phyloP scores from a whole-genome alignment of 2,113 vertebrate genomes.

The Zosterops japonicus region DNA sequence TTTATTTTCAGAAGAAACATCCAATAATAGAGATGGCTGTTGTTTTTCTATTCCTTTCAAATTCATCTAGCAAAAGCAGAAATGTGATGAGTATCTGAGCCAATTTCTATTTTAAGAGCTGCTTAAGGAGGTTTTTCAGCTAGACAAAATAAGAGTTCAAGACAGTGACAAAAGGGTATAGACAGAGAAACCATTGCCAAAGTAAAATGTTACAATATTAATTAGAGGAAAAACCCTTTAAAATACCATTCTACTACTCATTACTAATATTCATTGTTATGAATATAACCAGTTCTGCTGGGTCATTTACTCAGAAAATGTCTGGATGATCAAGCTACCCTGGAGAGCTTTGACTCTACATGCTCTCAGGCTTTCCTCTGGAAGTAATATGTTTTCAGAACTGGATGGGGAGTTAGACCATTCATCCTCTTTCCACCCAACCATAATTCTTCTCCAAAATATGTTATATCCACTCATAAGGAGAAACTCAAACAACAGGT shows the following conservation, averaged over 20 bases:
- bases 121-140: neutral
- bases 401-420: neutral
- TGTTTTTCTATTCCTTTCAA: neutral
- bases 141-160: neutral
- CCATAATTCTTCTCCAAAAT: neutral
- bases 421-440: neutral
- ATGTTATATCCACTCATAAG: neutral
- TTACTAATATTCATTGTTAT: neutral
- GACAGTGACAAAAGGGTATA: neutral
- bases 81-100: neutral
- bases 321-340: neutral
- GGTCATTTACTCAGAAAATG: neutral
- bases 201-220: neutral
- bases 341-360: neutral
- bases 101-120: conserved; percentile 15
- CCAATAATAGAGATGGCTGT: conserved; percentile 9
- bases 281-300: neutral
- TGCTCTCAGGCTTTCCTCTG: neutral
- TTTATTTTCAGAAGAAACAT: conserved; percentile 48
- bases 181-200: neutral
- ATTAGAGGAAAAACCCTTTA: neutral
- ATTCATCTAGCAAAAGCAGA: conserved; percentile 18
- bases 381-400: neutral
- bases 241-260: neutral
- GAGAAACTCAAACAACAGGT: conserved; percentile 35